Conservation (phyloP, 2,888 invertebrate species). For the Leucophenga maculata region DNA sequence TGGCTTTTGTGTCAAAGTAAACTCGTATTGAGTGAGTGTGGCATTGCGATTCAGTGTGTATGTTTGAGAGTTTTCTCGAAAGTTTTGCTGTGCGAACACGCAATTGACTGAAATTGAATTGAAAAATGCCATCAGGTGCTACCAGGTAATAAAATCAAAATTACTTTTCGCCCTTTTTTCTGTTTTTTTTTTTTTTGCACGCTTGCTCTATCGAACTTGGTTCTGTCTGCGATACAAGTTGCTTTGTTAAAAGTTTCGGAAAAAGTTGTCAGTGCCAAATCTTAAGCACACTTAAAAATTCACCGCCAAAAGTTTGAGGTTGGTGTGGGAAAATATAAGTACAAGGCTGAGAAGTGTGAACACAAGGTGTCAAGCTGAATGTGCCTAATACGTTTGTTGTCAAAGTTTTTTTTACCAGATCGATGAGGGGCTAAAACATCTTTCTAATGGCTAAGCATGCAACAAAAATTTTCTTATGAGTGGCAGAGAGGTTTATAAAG, state of each 20-base stretch:
- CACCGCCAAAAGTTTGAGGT: constrained; percentile 21
- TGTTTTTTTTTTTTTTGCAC: neutral
- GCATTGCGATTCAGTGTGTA: constrained; percentile 13
- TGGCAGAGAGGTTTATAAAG: too few relatives aligned
- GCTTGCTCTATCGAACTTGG: neutral
- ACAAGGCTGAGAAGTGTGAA: neutral
- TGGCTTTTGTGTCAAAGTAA: constrained; percentile 40
- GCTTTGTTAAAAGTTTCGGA: constrained; percentile 28
- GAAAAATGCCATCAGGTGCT: constrained; percentile 59
- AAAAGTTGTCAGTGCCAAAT: constrained; percentile 52
- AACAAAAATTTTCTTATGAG: too few relatives aligned
- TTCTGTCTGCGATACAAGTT: neutral
- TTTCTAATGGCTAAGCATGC: neutral
- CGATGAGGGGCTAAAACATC: neutral
- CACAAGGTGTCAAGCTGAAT: constrained; percentile 16
- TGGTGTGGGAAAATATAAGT: neutral
- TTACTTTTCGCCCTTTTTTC: constrained; percentile 50
- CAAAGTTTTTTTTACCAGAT: constrained; percentile 8
- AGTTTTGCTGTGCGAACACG: constrained; percentile 46
- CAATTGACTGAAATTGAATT: constrained; percentile 57
- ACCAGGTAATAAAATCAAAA: constrained; percentile 65
- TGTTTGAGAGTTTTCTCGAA: constrained; percentile 36
- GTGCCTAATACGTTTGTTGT: constrained; percentile 10
- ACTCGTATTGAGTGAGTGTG: constrained; percentile 31
- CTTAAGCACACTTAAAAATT: constrained; percentile 56